Evolutionary conservation across 1,140 invertebrate species (phyloP).

Genomic region (Cydia pomonella): DNA sequence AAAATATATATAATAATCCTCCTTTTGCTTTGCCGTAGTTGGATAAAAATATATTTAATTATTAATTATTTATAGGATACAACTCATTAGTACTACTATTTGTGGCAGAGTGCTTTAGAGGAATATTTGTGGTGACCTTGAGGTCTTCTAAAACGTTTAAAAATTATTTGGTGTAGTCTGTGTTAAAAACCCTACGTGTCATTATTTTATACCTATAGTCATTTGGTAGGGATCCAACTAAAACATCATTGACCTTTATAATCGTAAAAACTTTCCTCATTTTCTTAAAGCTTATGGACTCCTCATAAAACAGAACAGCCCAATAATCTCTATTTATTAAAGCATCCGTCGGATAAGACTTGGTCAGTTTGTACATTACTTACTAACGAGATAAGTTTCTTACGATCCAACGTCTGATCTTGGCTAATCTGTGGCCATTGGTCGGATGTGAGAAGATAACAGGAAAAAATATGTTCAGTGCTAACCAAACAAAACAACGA

Average conservation of each 20-base stretch:
- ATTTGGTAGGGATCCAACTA: not conserved
- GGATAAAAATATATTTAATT: no score
- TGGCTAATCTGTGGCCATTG: slow-evolving; percentile 38
- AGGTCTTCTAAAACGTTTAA: no score
- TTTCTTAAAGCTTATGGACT: slow-evolving; percentile 1
- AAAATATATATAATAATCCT: no score
- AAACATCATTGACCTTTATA: not conserved
- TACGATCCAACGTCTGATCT: slow-evolving; percentile 42
- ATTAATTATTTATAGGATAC: no score
- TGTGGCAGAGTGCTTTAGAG: no score
- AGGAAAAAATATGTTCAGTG: not conserved
- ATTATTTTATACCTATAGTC: no score
- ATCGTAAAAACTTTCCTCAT: slow-evolving; percentile 38
- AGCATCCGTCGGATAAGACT: slow-evolving; percentile 37
- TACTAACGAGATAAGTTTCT: slow-evolving; percentile 56
- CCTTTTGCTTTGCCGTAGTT: no score
- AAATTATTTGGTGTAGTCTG: no score
- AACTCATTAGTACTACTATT: no score
- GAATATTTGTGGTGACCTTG: no score
- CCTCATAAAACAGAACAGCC: slow-evolving; percentile 40
- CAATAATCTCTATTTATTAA: slow-evolving; percentile 53
- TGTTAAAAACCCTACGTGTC: no score
- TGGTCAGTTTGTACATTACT: slow-evolving; percentile 48
- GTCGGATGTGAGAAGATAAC: slow-evolving; percentile 35
- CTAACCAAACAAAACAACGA: not conserved